A percentile compares a stretch with the other conserved stretches of the same genome.
These are phyloP conservation scores for Chromobotia macracanthus DNA, from an alignment of 2,797 vertebrate species.

Conservation along the genomic window DNA sequence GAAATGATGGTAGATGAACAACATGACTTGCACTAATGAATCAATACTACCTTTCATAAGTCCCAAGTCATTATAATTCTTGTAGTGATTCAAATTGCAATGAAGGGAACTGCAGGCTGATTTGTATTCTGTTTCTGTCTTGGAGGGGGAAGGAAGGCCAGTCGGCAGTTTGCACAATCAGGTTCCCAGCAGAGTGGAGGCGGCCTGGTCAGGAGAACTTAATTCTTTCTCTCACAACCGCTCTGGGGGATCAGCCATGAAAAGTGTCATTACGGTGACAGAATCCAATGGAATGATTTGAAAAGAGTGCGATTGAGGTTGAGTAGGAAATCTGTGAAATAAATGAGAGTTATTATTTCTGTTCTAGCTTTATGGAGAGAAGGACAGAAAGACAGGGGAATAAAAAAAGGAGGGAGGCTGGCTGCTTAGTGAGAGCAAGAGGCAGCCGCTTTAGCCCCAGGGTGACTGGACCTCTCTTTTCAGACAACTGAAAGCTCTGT, in stretches of 20 bases:
- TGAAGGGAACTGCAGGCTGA: constrained; percentile 53
- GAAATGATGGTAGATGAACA: neutral
- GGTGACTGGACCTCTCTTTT: constrained; percentile 53
- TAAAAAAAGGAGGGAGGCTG: constrained; percentile 19
- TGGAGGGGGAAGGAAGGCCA: constrained; percentile 46
- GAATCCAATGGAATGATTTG: constrained; percentile 59
- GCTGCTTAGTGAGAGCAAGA: constrained; percentile 55
- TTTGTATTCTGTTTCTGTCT: constrained; percentile 61
- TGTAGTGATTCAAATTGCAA: constrained; percentile 62
- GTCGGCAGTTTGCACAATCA: constrained; percentile 60
- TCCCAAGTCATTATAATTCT: constrained; percentile 59
- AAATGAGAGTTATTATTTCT: constrained; percentile 64
- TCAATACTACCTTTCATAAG: constrained; percentile 50
- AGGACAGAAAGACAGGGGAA: constrained; percentile 7
- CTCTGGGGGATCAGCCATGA: constrained; percentile 54
- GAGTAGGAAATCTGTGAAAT: constrained; percentile 62
- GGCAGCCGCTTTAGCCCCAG: constrained; percentile 57
- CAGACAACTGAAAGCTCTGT: constrained; percentile 52
- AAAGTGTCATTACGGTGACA: constrained; percentile 64
- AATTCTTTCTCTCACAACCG: constrained; percentile 53
- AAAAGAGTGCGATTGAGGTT: constrained; percentile 61
- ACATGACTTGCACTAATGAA: constrained; percentile 43
- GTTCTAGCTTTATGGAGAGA: constrained; percentile 41
- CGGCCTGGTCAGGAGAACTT: constrained; percentile 48
- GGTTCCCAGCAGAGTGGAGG: constrained; percentile 57